phyloP scores from a whole-genome alignment of 2,888 invertebrate species.

The Atherix ibis region DNA sequence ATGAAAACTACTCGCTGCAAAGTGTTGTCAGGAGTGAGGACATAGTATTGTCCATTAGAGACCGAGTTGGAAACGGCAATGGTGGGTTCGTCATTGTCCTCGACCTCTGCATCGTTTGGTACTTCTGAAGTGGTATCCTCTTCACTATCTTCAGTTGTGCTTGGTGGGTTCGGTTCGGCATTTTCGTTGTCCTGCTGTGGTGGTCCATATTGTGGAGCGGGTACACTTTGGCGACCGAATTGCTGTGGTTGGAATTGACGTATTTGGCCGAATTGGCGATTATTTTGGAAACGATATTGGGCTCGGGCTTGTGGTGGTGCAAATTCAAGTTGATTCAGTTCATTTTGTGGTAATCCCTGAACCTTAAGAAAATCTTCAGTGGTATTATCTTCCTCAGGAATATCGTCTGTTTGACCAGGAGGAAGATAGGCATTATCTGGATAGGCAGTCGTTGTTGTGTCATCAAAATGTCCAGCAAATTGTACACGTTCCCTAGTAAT shows the following conservation, averaged over 20 bases:
- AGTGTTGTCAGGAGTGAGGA: constrained; percentile 27
- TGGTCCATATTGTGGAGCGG: constrained; percentile 16
- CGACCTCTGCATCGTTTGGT: constrained; percentile 4
- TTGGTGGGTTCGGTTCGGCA: constrained; percentile 11
- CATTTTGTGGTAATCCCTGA: constrained; percentile 12
- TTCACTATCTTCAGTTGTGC: constrained; percentile 5
- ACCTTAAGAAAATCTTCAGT: constrained; percentile 11
- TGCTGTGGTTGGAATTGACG: constrained; percentile 4
- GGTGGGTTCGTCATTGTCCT: constrained; percentile 12
- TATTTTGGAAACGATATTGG: constrained; percentile 4
- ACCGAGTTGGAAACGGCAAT: constrained; percentile 14
- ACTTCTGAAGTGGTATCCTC: constrained; percentile 12
- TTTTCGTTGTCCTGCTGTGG: constrained; percentile 12
- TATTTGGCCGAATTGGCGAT: constrained; percentile 5
- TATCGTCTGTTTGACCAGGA: constrained; percentile 10
- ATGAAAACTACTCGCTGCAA: constrained; percentile 28
- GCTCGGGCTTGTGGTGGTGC: constrained; percentile 1
- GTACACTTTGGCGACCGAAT: constrained; percentile 4
- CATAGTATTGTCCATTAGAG: constrained; percentile 29
- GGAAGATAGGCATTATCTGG: constrained; percentile 19
- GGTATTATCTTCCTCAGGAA: constrained; percentile 4
- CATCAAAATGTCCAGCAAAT: constrained; percentile 18
- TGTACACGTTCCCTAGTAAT: constrained; percentile 23
- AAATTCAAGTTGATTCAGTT: constrained; percentile 1
- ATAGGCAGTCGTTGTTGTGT: constrained; percentile 8